Evolutionary conservation across 2,797 vertebrate genomes (phyloP).

Genomic region (Sardinella longiceps): DNA sequence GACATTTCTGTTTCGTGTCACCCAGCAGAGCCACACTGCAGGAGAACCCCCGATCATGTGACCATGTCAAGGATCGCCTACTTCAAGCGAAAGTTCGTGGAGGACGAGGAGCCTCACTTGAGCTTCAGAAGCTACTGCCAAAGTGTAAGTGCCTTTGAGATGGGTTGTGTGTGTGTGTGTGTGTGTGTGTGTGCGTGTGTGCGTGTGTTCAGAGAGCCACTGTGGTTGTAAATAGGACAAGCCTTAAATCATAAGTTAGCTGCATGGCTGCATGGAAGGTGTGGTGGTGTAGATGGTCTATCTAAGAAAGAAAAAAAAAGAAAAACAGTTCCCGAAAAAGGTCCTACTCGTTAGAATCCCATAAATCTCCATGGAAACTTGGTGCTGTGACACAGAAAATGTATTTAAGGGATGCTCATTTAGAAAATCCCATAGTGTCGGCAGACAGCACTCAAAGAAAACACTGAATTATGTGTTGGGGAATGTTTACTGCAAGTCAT

Average conservation of each 20-base stretch:
- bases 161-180: background rate
- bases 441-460: slow-evolving; percentile 21
- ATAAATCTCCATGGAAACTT: slow-evolving; percentile 10
- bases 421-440: background rate
- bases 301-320: background rate
- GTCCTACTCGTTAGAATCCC: slow-evolving; percentile 14
- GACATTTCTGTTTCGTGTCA: slow-evolving; percentile 48
- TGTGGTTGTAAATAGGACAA: background rate
- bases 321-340: slow-evolving; percentile 5
- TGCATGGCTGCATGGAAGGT: background rate
- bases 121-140: slow-evolving; percentile 88
- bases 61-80: slow-evolving; percentile 89
- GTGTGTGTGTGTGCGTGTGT: background rate
- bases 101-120: slow-evolving; percentile 87
- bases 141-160: slow-evolving; percentile 78
- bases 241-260: background rate
- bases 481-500: slow-evolving; percentile 20
- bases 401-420: slow-evolving; percentile 9
- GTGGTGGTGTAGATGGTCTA: background rate
- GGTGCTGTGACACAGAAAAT: slow-evolving; percentile 14
- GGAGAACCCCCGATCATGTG: slow-evolving; percentile 85
- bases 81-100: slow-evolving; percentile 97
- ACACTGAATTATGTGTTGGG: slow-evolving; percentile 18
- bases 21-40: slow-evolving; percentile 80
- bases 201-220: background rate